A percentile compares a stretch with the other conserved stretches of the same genome.
phyloP scores from a whole-genome alignment of 2,797 vertebrate species.

The Acanthurus lineatus region DNA sequence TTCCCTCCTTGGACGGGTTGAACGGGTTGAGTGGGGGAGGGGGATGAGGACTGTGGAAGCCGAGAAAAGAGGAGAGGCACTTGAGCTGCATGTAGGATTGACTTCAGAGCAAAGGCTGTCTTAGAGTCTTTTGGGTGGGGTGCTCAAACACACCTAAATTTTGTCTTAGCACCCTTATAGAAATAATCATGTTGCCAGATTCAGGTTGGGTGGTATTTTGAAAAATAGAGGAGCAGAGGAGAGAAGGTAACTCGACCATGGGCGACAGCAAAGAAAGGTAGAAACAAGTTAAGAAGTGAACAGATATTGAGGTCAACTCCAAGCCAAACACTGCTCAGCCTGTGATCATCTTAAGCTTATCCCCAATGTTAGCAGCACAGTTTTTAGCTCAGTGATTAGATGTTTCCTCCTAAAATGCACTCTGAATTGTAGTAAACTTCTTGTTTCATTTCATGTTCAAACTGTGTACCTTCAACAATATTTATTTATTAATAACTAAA shows the following conservation, averaged over 20 bases:
- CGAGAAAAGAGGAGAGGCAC: constrained; percentile 16
- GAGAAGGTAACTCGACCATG: too few species aligned
- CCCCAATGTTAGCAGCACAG: neutral
- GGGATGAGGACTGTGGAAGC: neutral
- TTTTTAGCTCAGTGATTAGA: neutral
- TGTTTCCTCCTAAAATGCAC: neutral
- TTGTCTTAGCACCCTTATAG: too few species aligned
- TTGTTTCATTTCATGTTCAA: neutral
- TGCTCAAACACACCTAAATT: too few species aligned
- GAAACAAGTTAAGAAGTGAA: too few species aligned
- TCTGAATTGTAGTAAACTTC: neutral
- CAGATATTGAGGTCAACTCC: too few species aligned
- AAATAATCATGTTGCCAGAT: too few species aligned
- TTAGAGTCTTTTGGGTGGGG: too few species aligned
- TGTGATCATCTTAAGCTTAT: neutral
- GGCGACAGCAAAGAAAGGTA: too few species aligned
- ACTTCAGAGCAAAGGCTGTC: neutral
- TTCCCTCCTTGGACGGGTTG: constrained; percentile 9
- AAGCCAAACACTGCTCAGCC: too few species aligned
- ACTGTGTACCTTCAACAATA: neutral
- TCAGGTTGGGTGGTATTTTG: too few species aligned
- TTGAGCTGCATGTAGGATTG: neutral
- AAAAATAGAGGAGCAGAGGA: too few species aligned
- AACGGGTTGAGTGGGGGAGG: neutral
- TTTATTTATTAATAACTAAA: neutral